Evolutionary conservation across 2,797 vertebrate species (phyloP).

Genomic region (Tangara arthus): DNA sequence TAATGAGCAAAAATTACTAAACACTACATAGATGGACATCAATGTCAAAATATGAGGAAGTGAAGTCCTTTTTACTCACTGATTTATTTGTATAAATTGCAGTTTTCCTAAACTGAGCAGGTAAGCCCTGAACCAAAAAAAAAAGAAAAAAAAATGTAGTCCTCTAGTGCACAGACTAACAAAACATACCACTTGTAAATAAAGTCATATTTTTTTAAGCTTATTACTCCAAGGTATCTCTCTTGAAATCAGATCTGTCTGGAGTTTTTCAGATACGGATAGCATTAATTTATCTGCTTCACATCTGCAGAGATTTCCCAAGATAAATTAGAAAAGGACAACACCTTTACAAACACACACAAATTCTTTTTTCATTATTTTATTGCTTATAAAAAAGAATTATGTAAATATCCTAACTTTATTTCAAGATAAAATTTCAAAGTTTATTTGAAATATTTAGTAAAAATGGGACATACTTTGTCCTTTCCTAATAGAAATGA

Average conservation of each 20-base stretch:
- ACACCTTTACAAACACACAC: neutral
- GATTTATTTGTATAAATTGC: neutral
- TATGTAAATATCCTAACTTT: neutral
- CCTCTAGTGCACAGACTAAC: neutral
- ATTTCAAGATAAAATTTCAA: conserved; percentile 27
- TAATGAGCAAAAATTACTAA: neutral
- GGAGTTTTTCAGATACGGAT: conserved; percentile 21
- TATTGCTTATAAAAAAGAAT: conserved; percentile 23
- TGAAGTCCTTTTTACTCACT: neutral
- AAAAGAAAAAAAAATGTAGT: neutral
- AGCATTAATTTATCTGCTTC: conserved; percentile 51
- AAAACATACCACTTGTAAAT: conserved; percentile 36
- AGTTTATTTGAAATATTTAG: neutral
- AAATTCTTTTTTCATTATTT: neutral
- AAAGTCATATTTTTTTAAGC: conserved; percentile 39
- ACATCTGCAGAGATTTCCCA: conserved; percentile 32
- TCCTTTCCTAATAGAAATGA: conserved; percentile 15
- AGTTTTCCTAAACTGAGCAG: neutral
- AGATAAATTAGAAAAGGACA: conserved; percentile 1
- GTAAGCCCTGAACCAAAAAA: neutral
- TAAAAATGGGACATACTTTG: neutral
- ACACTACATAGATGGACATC: neutral
- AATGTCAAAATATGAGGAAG: neutral
- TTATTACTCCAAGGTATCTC: neutral
- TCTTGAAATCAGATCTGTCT: conserved; percentile 55